phyloP scores from a whole-genome alignment of 2,797 vertebrate genomes.

The Neopelma chrysocephalum region DNA sequence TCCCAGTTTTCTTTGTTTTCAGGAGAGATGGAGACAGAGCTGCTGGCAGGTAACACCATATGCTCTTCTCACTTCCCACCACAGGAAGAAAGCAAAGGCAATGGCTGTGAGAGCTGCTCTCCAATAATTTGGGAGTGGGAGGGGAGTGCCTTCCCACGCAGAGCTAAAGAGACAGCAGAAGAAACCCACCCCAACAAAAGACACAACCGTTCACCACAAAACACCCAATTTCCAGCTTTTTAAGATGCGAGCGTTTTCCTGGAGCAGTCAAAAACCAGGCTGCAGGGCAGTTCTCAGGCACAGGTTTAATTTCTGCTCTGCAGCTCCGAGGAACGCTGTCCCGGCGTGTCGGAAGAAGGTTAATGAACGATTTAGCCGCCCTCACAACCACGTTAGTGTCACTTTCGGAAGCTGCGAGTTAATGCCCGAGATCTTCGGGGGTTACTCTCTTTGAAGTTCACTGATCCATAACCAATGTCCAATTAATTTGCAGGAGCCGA shows the following conservation, averaged over 20 bases:
- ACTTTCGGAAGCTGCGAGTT: conserved; percentile 60
- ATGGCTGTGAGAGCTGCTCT: accelerated
- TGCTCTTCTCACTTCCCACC: neutral
- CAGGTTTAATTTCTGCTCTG: conserved; percentile 38
- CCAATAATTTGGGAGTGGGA: accelerated
- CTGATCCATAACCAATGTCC: conserved; percentile 69
- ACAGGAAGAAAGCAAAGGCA: neutral
- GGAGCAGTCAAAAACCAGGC: neutral
- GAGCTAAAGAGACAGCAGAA: neutral
- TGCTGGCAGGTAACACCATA: neutral
- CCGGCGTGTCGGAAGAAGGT: conserved; percentile 31
- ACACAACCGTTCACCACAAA: neutral
- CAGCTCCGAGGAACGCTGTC: neutral
- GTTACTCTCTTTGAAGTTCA: conserved; percentile 67
- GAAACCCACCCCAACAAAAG: neutral
- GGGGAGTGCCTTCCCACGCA: neutral
- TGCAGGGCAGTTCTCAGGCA: neutral
- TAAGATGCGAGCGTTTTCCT: accelerated
- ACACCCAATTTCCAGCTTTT: neutral
- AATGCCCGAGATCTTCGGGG: conserved; percentile 60
- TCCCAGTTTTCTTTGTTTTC: neutral
- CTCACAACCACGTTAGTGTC: conserved; percentile 58
- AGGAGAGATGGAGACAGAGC: neutral
- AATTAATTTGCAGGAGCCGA: conserved; percentile 67
- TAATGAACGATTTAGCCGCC: conserved; percentile 51